Conservation (phyloP, 2,888 invertebrate genomes). For the Barypeithes pellucidus region DNA sequence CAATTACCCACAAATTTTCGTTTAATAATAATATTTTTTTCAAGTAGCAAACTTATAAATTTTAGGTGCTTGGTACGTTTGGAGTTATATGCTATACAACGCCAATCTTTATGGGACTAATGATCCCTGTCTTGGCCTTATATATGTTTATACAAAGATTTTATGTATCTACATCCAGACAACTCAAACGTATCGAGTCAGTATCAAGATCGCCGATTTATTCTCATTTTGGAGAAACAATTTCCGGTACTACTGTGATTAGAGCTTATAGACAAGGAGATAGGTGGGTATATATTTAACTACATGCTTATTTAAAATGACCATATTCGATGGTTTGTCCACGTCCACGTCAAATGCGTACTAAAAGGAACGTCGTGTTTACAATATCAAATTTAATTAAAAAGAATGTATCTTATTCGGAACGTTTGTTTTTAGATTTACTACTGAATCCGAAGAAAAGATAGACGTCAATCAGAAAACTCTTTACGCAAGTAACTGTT, state of each 20-base stretch:
- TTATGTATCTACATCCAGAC: constrained; percentile 94
- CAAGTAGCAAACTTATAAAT: not conserved
- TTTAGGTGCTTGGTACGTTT: constrained; percentile 78
- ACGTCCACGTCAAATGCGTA: no score
- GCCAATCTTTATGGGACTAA: constrained; percentile 84
- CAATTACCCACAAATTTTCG: no score
- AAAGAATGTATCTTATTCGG: no score
- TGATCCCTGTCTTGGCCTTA: constrained; percentile 84
- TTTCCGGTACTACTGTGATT: constrained; percentile 88
- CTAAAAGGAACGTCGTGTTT: no score
- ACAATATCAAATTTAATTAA: no score
- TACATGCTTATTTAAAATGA: not conserved
- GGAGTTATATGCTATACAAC: constrained; percentile 90
- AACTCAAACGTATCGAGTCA: constrained; percentile 93
- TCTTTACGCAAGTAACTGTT: constrained; percentile 92
- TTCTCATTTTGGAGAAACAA: constrained; percentile 96
- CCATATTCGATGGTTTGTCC: no score
- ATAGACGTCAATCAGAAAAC: constrained; percentile 95
- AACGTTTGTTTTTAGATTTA: constrained; percentile 71
- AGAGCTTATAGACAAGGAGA: constrained; percentile 87
- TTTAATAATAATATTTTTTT: no score
- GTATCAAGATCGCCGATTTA: constrained; percentile 96
- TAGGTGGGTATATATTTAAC: constrained; percentile 55
- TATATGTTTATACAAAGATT: constrained; percentile 93
- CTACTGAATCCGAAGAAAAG: constrained; percentile 85